These are phyloP conservation scores for Pseudomugil tenellus DNA, from an alignment of 2,797 vertebrate species.

Conservation along the genomic window DNA sequence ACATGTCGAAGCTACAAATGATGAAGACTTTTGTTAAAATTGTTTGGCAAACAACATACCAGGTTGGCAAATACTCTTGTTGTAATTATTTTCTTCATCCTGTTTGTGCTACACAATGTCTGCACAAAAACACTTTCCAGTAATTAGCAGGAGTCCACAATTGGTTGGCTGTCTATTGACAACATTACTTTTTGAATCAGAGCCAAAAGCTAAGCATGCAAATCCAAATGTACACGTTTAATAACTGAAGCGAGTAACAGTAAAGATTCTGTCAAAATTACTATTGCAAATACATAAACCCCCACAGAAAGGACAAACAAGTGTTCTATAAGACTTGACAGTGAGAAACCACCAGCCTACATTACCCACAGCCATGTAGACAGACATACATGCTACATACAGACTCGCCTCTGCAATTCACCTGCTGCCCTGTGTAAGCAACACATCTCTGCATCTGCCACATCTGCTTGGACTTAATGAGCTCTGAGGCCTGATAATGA, in stretches of 20 bases:
- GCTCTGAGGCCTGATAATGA: conserved; percentile 69
- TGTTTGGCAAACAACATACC: background rate
- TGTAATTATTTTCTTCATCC: background rate
- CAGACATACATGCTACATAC: conserved; percentile 17
- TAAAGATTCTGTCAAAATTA: background rate
- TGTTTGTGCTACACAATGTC: background rate
- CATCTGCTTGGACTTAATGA: conserved; percentile 71
- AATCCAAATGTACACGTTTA: conserved; percentile 3
- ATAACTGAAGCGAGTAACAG: background rate
- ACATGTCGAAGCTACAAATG: background rate
- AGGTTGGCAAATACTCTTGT: background rate
- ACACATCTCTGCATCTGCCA: conserved; percentile 63
- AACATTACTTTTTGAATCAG: background rate
- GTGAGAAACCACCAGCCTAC: background rate
- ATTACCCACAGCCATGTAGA: conserved; percentile 1
- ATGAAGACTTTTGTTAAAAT: background rate
- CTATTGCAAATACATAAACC: background rate
- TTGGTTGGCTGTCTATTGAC: background rate
- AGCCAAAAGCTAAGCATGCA: conserved; percentile 5
- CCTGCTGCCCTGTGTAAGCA: conserved; percentile 53
- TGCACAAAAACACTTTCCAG: background rate
- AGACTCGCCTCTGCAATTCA: conserved; percentile 46
- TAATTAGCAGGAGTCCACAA: background rate
- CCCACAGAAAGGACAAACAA: background rate
- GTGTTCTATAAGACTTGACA: background rate